Conservation (phyloP, 2,888 invertebrate species). For the Andricus quercusramuli region DNA sequence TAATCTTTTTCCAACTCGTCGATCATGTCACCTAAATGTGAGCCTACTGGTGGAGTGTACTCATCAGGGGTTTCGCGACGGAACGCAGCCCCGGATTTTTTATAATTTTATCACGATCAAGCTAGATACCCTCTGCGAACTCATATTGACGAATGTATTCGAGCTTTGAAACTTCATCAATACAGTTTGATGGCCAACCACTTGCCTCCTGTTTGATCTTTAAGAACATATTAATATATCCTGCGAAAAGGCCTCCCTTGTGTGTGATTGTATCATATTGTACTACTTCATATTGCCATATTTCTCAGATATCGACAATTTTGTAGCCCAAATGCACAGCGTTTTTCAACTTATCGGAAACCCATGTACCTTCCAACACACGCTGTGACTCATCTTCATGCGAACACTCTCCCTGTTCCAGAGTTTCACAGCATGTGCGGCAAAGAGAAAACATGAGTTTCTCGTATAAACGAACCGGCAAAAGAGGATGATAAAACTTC, state of each 20-base stretch:
- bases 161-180: constrained; percentile 29
- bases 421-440: constrained; percentile 64
- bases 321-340: constrained; percentile 68
- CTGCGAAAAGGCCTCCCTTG: constrained; percentile 47
- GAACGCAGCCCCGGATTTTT: constrained; percentile 46
- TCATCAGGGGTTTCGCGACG: constrained; percentile 25
- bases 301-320: constrained; percentile 66
- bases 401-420: constrained; percentile 61
- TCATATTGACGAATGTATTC: constrained; percentile 37
- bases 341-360: constrained; percentile 68
- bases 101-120: constrained; percentile 38
- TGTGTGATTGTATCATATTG: constrained; percentile 57
- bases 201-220: constrained; percentile 47
- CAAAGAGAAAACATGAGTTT: constrained; percentile 72
- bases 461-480: constrained; percentile 62
- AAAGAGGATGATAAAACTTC: constrained; percentile 65
- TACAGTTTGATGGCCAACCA: constrained; percentile 44
- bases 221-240: constrained; percentile 50
- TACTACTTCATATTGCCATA: constrained; percentile 68
- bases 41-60: constrained; percentile 28
- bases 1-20: constrained; percentile 40
- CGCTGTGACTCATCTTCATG: constrained; percentile 63
- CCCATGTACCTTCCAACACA: constrained; percentile 67
- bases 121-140: constrained; percentile 11
- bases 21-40: constrained; percentile 44